phyloP scores from a whole-genome alignment of 2,113 vertebrate genomes.

The Pteropus alecto region DNA sequence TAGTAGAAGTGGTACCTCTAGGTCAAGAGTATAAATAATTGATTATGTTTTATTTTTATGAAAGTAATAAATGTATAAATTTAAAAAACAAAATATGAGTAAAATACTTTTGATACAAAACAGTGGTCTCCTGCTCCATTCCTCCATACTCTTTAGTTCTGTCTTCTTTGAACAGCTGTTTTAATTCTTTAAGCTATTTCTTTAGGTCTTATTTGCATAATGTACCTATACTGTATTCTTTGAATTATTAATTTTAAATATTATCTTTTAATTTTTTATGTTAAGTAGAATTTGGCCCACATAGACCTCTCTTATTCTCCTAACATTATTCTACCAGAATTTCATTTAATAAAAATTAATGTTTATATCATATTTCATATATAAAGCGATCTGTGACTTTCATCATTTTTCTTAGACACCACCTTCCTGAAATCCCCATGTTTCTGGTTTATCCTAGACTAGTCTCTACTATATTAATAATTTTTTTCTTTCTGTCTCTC shows the following conservation, averaged over 20 bases:
- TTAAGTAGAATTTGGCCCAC: neutral
- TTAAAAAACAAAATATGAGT: neutral
- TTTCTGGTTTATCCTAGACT: neutral
- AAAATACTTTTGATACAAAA: neutral
- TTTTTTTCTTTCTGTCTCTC: neutral
- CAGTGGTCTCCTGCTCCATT: fast-evolving
- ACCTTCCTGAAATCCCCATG: neutral
- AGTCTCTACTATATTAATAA: neutral
- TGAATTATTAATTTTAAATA: neutral
- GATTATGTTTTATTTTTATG: neutral
- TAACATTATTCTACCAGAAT: neutral
- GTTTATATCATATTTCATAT: neutral
- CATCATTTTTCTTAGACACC: neutral
- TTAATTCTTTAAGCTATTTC: neutral
- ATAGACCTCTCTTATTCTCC: neutral
- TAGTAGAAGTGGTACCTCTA: neutral
- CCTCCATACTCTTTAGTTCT: neutral
- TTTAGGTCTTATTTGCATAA: neutral
- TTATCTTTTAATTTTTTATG: neutral
- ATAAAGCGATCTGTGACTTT: neutral
- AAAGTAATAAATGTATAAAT: neutral
- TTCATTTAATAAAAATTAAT: neutral
- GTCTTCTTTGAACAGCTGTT: neutral
- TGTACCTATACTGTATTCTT: neutral
- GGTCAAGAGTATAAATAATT: neutral